Evolutionary conservation across 2,113 vertebrate species (phyloP).

Genomic region (Sturnus vulgaris): DNA sequence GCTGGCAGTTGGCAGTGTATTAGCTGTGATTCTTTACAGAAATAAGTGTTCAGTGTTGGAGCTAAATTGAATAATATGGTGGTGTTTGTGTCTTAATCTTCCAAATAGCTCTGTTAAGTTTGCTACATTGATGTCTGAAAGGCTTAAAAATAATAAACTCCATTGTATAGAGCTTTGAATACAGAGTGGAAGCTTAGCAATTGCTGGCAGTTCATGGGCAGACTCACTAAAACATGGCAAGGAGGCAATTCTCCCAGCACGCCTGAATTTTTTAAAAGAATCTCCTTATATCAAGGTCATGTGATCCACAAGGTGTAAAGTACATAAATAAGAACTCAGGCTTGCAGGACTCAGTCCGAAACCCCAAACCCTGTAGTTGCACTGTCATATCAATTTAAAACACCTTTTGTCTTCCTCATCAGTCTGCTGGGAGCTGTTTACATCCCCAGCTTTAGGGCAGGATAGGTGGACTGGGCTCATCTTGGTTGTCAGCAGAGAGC

Average conservation of each 20-base stretch:
- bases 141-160: conserved; percentile 57
- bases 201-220: conserved; percentile 1
- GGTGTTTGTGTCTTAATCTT: conserved; percentile 44
- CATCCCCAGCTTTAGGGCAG: background rate
- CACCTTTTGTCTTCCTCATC: background rate
- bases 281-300: background rate
- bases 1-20: background rate
- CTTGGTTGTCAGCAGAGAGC: background rate
- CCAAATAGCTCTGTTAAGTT: conserved; percentile 33
- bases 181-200: background rate
- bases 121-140: background rate
- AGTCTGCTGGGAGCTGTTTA: background rate
- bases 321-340: background rate
- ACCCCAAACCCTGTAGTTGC: background rate
- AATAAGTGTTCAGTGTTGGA: conserved; percentile 10
- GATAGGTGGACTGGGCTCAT: background rate
- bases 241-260: conserved; percentile 15
- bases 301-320: background rate
- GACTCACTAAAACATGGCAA: background rate
- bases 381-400: background rate
- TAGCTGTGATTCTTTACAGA: conserved; percentile 8
- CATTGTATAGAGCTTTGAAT: conserved; percentile 40
- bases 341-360: background rate
- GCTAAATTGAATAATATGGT: conserved; percentile 59
- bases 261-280: background rate